Base-by-base conservation (phyloP, 2,888 invertebrate species). In the Poecilobothrus nobilitatus region DNA sequence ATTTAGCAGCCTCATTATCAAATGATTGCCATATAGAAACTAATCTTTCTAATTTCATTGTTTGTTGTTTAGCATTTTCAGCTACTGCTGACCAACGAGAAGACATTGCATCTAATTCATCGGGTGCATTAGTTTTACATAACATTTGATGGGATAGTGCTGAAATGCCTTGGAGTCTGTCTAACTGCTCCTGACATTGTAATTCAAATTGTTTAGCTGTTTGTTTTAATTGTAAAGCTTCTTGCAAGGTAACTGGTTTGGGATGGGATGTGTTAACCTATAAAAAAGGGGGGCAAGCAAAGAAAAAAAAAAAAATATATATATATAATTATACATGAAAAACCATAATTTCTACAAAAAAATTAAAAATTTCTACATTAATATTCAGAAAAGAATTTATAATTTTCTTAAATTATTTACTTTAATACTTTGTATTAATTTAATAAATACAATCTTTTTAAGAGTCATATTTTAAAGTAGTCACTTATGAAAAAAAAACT, bases 71-170 rank as follows among this genome's bases (percentile, higher is more conserved):
- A 0, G 91, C 90, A 70, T 88, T 86, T 74, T 91, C 90, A 74
- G 92, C 89, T n/a, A 95, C 88, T 0, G 90, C 87, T n/a, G 90
- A 88, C 89, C 93, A 94, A 71, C 92, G 86, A 9, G 91, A 91
- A 75, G 91, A 89, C 72, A 94, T 87, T 3, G 91, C 89, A 76
- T 94, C 93, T 64, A 94, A 87, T 83, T 94, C 93, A 79, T 93
- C 92, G 9, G 91, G 89, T 61, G 91, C 90, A 76, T 87, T 88
- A 27, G 89, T 89, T 82, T 89, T 89, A 66, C 89, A 88, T 22
- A 89, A 86, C 75, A 93, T 86, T 80, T 90, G 88, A 76, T 91
- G 90, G 75, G 90, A 90, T 69, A 92, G 86, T 72, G 85, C 86
- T 4, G 90, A 87, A 66, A 94, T 84, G 73, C 88, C 88, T 80